Percentiles rank a stretch among this genome's conserved stretches.
Evolutionary conservation across 2,797 vertebrate genomes (phyloP).

Genomic region (Melanotaenia parkinsoni): DNA sequence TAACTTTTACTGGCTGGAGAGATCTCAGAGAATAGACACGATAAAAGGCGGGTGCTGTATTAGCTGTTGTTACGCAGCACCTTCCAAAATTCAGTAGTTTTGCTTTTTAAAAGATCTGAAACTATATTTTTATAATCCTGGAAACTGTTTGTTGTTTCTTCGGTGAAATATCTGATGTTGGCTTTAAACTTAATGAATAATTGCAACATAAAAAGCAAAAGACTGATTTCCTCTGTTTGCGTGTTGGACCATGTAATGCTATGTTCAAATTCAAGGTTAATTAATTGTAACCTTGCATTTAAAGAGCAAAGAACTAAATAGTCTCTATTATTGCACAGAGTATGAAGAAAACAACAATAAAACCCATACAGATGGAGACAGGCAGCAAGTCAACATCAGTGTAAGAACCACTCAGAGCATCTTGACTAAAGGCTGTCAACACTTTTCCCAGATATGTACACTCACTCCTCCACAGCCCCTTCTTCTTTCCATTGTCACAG

Average conservation of each 20-base stretch:
- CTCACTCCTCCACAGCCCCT: conserved; percentile 20
- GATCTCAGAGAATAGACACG: too few relatives aligned
- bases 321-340: not conserved
- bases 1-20: not conserved
- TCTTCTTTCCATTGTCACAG: conserved; percentile 43
- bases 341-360: not conserved
- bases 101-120: too few relatives aligned
- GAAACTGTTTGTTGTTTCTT: not conserved
- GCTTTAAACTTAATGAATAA: not conserved
- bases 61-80: too few relatives aligned
- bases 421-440: conserved; percentile 48
- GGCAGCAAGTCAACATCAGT: not conserved
- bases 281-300: not conserved
- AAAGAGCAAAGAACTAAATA: conserved; percentile 4
- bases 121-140: not conserved
- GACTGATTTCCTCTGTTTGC: too few relatives aligned
- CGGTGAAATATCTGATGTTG: not conserved
- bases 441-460: not conserved
- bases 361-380: conserved; percentile 5
- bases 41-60: too few relatives aligned
- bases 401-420: conserved; percentile 32
- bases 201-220: not conserved
- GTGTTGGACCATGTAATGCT: not conserved
- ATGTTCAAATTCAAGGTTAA: not conserved
- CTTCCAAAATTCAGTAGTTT: not conserved